Percentiles rank a stretch among this genome's conserved stretches.
Conservation (phyloP, 2,888 invertebrate species). For the Polydrusus tereticollis region DNA sequence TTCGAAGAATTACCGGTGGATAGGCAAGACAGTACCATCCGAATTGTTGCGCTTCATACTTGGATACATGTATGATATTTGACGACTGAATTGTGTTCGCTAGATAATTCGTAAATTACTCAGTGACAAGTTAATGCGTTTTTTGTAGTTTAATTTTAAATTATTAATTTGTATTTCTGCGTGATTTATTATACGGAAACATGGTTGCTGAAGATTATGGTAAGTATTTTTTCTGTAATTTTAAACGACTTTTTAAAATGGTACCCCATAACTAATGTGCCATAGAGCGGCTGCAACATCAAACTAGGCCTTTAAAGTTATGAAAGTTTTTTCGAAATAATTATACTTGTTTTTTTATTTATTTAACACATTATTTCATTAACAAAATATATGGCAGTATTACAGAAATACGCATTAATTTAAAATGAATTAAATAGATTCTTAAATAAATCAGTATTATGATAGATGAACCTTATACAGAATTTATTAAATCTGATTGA, state of each 20-base stretch:
- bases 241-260: background rate
- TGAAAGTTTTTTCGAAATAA: no score
- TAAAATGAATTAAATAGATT: no score
- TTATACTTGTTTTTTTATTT: no score
- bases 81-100: background rate
- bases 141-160: background rate
- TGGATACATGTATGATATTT: background rate
- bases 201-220: conserved; percentile 22
- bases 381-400: no score
- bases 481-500: no score
- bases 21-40: background rate
- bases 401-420: no score
- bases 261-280: no score
- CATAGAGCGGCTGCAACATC: no score
- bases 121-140: background rate
- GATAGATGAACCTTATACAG: no score
- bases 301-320: no score
- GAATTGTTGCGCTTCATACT: background rate
- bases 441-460: no score
- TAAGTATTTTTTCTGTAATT: conserved; percentile 1
- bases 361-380: no score
- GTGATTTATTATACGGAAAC: background rate
- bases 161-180: background rate
- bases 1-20: background rate
- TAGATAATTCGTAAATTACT: background rate